Conservation (phyloP, 1,140 invertebrate species). For the Dendroctonus ponderosae region DNA sequence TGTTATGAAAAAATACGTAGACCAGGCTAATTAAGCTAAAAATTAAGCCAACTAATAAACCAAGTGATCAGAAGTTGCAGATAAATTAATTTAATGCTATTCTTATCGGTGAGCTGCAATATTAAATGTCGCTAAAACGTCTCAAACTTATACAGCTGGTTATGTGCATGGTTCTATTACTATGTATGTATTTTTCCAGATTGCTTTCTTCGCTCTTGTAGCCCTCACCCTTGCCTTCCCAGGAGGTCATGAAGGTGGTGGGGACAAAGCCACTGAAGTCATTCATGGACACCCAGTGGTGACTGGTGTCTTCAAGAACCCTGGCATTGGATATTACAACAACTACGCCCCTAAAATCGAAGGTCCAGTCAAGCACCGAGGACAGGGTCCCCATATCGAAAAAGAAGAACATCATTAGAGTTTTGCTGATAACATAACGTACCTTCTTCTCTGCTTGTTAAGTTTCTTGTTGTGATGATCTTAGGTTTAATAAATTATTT, state of each 20-base stretch:
- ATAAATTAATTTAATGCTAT: no score
- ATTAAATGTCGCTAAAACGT: no score
- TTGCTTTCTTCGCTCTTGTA: constrained; percentile 12
- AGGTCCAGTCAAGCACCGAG: constrained; percentile 12
- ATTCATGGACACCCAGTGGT: constrained; percentile 18
- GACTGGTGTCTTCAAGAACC: constrained; percentile 10
- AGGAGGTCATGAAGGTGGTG: constrained; percentile 7
- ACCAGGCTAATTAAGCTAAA: no score
- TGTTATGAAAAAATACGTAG: no score
- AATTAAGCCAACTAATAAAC: no score
- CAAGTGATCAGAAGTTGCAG: no score
- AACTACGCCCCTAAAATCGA: constrained; percentile 26
- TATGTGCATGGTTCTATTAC: not conserved
- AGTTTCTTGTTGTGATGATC: constrained; percentile 25
- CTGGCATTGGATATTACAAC: constrained; percentile 18
- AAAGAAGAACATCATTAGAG: not conserved
- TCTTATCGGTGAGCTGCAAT: no score
- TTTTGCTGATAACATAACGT: not conserved
- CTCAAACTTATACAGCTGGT: no score
- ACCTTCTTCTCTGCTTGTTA: constrained; percentile 9
- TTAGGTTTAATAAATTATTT: constrained; percentile 28
- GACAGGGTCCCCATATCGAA: constrained; percentile 6
- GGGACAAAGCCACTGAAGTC: constrained; percentile 14
- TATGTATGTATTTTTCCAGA: constrained; percentile 6
- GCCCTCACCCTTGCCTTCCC: constrained; percentile 7